Base-by-base conservation (phyloP, 2,888 invertebrate species). In the Pterobdella sp. region DNA sequence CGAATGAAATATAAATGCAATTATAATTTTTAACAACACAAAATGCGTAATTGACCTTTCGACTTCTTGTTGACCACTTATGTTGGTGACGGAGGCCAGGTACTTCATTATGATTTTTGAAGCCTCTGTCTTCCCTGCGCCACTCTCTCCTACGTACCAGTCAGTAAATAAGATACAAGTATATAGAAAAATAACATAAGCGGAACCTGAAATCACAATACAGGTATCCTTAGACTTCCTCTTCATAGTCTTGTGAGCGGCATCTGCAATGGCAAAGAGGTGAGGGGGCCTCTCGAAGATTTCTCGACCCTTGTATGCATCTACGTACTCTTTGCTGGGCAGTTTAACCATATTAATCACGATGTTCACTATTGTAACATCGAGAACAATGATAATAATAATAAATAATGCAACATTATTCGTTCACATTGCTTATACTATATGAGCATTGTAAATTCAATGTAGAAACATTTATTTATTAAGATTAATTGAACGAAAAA, bases 101-200 rank as follows among this genome's bases (percentile, higher is more conserved):
- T 87, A 87, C 69, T 93, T 92, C 96, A 98, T 96, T 78, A 98
- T 96, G 81, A 96, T 95, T 86, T 98, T 98, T 74, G 95, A 95
- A 0, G 97, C 95, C 84, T 98, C 97, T 3, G 97, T 98, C 86
- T 98, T 98, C 49, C 97, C 98, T 35, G 95, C 90, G 1, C 98
- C 98, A 0, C 94, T 95, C 85, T 98, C 97, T 76, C 87, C 86
- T 86, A 75, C 0, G 31, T 29, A 31, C 29, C 26, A 56, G 26
- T n/a, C n/a, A n/a, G n/a, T 14, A 49, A 49, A 49, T 49, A n/a
- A n/a, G n/a, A n/a, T n/a, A n/a, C n/a, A n/a, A n/a, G n/a, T n/a
- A n/a, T n/a, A n/a, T n/a, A n/a, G n/a, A n/a, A n/a, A n/a, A n/a
- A n/a, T n/a, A n/a, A n/a, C n/a, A n/a, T 56, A 3, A 14, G 34